Percentiles rank a stretch among this genome's conserved stretches.
phyloP scores from a whole-genome alignment of 2,888 invertebrate species.

The Cheilosia grossa region DNA sequence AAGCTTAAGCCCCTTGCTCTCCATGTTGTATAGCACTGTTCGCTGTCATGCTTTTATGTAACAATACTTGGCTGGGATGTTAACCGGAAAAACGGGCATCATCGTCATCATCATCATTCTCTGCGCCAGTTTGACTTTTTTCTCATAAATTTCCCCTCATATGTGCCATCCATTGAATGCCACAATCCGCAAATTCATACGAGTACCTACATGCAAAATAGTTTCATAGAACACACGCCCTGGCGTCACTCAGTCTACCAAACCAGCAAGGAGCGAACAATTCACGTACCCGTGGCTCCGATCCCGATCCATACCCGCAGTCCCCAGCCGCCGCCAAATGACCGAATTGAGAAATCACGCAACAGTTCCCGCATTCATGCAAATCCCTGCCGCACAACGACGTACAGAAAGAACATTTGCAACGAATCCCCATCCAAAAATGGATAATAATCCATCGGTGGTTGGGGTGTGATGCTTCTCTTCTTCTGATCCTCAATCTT shows the following conservation, averaged over 20 bases:
- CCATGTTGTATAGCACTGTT: too few species aligned
- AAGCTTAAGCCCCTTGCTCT: too few species aligned
- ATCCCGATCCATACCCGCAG: background rate
- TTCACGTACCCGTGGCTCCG: conserved; percentile 1
- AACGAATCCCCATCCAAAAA: conserved; percentile 27
- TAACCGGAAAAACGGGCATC: background rate
- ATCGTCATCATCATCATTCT: conserved; percentile 1
- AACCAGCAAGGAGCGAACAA: conserved; percentile 3
- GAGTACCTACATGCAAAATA: conserved; percentile 47
- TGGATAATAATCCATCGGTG: conserved; percentile 44
- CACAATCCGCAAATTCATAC: conserved; percentile 28
- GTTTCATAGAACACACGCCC: conserved; percentile 32
- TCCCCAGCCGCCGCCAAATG: conserved; percentile 26
- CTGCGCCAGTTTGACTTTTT: conserved; percentile 18
- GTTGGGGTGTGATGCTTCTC: background rate
- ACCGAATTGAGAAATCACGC: conserved; percentile 70
- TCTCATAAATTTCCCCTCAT: conserved; percentile 52
- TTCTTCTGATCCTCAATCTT: conserved; percentile 56
- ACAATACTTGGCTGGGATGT: background rate
- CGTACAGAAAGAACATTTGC: conserved; percentile 44
- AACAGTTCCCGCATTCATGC: conserved; percentile 63
- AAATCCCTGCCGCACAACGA: conserved; percentile 47
- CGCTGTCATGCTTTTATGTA: too few species aligned
- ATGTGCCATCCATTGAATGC: conserved; percentile 56
- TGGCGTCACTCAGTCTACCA: conserved; percentile 34